Evolutionary conservation across 2,113 vertebrate species (phyloP), one percentile per base, ranked within the genome.

Genomic region (Tetraodon nigroviridis): DNA sequence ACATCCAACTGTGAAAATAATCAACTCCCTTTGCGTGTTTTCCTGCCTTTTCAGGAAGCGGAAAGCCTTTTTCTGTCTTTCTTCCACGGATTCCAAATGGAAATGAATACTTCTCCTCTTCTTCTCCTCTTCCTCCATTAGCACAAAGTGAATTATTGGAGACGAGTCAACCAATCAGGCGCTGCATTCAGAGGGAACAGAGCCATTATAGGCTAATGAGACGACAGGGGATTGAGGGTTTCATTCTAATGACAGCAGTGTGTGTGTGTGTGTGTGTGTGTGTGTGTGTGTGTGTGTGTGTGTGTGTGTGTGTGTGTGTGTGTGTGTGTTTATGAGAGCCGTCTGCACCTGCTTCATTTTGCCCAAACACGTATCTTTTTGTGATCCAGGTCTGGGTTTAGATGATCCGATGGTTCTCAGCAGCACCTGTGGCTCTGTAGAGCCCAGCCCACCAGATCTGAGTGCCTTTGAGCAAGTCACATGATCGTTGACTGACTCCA

Each of bases 201-300:
- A 65, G 67, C 73, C 73, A 79, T 84, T 79, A 81, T 81, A 77
- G 73, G 82, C 68, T 81, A 77, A 84, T 75, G 82, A 84, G 73
- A 65, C 73, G 68, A 66, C 50, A 14, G 76, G 76, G 79, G 81
- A 76, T 81, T 72, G 69, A 71, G 53, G 75, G 72, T 81, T 81
- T 84, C 69, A 73, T 83, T 83, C 62, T 66, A 68, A 71, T 73
- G 71, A 77, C 79, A 79, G 73, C 75, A 50, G 77, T 76, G 72
- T 80, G 17, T 80, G 77, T 83, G 77, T 78, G 77, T n/a, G n/a
- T n/a, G n/a, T n/a, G n/a, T n/a, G n/a, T n/a, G n/a, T n/a, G n/a
- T n/a, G 77, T 76, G 72, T 80, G 17, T 80, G 77, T 83, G 77
- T 78, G 77, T n/a, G n/a, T n/a, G n/a, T n/a, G n/a, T n/a, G n/a